Base-by-base conservation (phyloP, 2,888 invertebrate genomes). In the Pollenia amentaria region DNA sequence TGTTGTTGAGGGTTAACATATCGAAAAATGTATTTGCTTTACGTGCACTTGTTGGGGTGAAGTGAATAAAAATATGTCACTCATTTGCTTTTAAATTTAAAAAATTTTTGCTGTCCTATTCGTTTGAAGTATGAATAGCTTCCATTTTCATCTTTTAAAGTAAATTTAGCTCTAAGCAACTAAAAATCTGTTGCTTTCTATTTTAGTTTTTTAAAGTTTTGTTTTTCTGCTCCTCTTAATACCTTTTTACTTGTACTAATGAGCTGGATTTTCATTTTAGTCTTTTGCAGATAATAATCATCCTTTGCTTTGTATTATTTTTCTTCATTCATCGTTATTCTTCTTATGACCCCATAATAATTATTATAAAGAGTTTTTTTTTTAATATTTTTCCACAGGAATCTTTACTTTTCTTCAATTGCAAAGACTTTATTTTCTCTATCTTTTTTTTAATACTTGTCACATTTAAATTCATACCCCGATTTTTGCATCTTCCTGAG, bases 271-370 rank as follows among this genome's bases (percentile, higher is more conserved):
- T 73, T 46, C 55, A 51, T 79, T 80, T 65, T 65, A 42, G 44
- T 46, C 53, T 60, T 69, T 62, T 64, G 29, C 44, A 29, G 57
- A 44, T 48, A 29, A 14, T 60, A 29, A 64, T 69, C 69, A 53
- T 16, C 29, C 44, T 67, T 14, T 53, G 51, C 16, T 21, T 60
- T 73, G 77, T 18, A 18, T 18, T 38, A 2, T 46, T 57, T 53
- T 40, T 21, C 40, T n/a, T 12, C 21, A 62, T 48, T 53, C 67
- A 14, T 18, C 38, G 10, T 79, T 67, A 65, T 84, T 60, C 53
- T 84, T 73, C 60, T 60, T 51, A 53, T 73, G 72, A 84, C 84
- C 84, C 73, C 84, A 73, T 84, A 84, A 73, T 84, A 84, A 79
- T 73, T 79, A 79, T 78, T 75, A 57, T 79, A 60, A 73, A 53